Percentiles rank a stretch among this genome's conserved stretches.
These are phyloP conservation scores for Drepana falcataria DNA, from an alignment of 2,888 invertebrate species.

Conservation along the genomic window DNA sequence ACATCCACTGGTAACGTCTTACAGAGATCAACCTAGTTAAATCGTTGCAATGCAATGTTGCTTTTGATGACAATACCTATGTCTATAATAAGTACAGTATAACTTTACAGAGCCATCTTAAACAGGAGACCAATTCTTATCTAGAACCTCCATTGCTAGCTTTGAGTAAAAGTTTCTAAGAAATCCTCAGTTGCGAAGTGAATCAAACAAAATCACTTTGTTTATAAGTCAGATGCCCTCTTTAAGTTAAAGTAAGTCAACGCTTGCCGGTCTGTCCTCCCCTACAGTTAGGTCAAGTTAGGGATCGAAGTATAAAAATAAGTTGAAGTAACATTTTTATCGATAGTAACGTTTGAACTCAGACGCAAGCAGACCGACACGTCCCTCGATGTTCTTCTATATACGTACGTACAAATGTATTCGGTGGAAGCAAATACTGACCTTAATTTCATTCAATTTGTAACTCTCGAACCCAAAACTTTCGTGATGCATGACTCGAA, in stretches of 20 bases:
- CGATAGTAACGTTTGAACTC: conserved; percentile 1
- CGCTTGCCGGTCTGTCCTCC: background rate
- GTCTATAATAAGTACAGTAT: no score
- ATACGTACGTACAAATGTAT: conserved; percentile 7
- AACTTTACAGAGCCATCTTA: no score
- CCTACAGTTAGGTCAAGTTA: no score
- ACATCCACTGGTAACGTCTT: no score
- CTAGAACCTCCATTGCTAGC: no score
- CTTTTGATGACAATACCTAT: no score
- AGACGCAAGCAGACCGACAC: background rate
- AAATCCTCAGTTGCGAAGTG: background rate
- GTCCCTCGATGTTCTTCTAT: background rate
- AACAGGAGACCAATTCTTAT: no score
- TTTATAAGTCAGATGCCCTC: background rate
- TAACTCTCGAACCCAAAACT: conserved; percentile 71
- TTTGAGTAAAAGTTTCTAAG: no score
- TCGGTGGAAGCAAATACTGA: conserved; percentile 36
- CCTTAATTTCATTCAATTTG: conserved; percentile 76
- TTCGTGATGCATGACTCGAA: conserved; percentile 69
- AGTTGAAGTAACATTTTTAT: background rate
- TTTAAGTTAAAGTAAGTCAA: background rate
- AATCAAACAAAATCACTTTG: background rate
- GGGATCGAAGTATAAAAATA: background rate
- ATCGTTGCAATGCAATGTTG: no score
- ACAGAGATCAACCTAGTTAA: no score